Evolutionary conservation across 2,888 invertebrate species (phyloP).

Genomic region (Halictus quadricinctus): DNA sequence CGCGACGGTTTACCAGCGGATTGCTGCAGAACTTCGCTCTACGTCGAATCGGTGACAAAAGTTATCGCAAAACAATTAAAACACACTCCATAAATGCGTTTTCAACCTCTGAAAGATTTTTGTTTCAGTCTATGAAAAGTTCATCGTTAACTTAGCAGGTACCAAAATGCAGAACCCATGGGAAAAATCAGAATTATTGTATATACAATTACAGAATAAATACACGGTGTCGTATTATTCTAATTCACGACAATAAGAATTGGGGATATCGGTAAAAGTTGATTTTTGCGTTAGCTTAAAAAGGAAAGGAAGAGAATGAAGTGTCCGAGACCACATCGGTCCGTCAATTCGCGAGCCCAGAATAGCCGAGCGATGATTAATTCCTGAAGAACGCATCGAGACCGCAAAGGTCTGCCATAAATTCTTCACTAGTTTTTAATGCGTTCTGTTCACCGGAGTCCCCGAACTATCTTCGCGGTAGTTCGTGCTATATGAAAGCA

Average conservation of each 20-base stretch:
- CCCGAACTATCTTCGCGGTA: constrained; percentile 5
- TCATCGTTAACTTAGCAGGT: no score
- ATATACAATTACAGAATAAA: no score
- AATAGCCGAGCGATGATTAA: background rate
- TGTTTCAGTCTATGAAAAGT: no score
- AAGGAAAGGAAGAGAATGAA: no score
- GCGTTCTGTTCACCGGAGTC: constrained; percentile 6
- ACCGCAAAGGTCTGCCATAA: constrained; percentile 2
- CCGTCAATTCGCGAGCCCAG: background rate
- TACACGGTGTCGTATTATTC: no score
- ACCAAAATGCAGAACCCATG: no score
- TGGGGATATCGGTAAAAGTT: background rate
- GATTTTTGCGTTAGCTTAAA: background rate
- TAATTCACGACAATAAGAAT: no score
- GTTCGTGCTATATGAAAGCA: constrained; percentile 4
- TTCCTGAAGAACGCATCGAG: constrained; percentile 4
- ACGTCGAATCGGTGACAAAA: no score
- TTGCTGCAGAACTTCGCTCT: background rate
- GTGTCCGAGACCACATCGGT: background rate
- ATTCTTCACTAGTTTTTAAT: constrained; percentile 7
- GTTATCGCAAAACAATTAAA: no score
- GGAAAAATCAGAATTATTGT: no score
- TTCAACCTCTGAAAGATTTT: no score
- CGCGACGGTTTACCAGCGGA: background rate
- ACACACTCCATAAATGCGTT: background rate